Evolutionary conservation across 2,888 invertebrate genomes (phyloP).

Genomic region (Ophraella communa): DNA sequence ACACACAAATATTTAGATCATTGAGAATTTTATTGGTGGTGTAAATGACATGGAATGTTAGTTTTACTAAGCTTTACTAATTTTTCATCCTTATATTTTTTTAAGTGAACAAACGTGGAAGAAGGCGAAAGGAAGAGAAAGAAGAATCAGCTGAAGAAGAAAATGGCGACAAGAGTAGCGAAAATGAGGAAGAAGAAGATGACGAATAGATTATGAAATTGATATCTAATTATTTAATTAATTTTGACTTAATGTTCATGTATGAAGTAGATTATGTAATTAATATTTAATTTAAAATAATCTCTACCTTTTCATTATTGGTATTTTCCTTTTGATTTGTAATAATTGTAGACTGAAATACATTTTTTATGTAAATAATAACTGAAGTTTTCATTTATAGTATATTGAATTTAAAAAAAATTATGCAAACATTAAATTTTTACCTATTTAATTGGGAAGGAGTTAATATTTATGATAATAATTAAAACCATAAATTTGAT

Average conservation of each 20-base stretch:
- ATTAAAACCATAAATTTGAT: no score
- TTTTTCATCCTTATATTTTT: constrained; percentile 8
- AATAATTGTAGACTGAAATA: neutral
- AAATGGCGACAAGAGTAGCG: constrained; percentile 34
- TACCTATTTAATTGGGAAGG: neutral
- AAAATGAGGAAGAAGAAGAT: constrained; percentile 33
- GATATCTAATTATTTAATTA: neutral
- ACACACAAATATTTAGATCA: no score
- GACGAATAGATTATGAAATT: constrained; percentile 10
- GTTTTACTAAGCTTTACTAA: no score
- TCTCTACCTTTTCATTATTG: neutral
- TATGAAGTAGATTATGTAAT: neutral
- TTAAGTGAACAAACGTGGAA: constrained; percentile 32
- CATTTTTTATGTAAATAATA: neutral
- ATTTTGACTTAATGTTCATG: neutral
- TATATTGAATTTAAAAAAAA: neutral
- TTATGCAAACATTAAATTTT: neutral
- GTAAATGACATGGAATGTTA: no score
- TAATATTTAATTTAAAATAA: neutral
- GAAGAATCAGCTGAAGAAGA: constrained; percentile 37
- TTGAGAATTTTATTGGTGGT: no score
- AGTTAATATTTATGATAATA: no score
- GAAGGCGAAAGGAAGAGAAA: constrained; percentile 35
- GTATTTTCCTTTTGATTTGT: neutral
- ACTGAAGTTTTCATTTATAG: neutral